A percentile compares a stretch with the other conserved stretches of the same genome.
These are phyloP conservation scores for Dryobates pubescens DNA, from an alignment of 2,797 vertebrate genomes.

Conservation along the genomic window DNA sequence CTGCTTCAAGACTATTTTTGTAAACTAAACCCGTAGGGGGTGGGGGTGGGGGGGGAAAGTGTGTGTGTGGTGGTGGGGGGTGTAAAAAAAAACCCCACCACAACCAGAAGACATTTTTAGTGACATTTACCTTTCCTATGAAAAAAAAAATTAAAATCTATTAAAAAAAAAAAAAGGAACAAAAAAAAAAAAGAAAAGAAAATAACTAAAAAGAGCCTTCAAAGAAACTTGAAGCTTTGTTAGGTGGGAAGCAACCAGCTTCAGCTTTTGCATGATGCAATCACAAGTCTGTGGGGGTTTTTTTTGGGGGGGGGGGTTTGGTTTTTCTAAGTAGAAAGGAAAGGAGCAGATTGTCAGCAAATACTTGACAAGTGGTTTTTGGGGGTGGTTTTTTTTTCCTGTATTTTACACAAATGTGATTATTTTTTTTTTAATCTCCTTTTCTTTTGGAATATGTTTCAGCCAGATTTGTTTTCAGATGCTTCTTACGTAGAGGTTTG, in stretches of 20 bases:
- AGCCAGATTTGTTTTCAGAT: conserved; percentile 90
- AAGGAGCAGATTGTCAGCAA: conserved; percentile 83
- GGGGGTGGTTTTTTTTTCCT: conserved; percentile 65
- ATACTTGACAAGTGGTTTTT: conserved; percentile 88
- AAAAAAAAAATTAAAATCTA: conserved; percentile 46
- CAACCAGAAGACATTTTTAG: conserved; percentile 72
- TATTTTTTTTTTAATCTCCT: conserved; percentile 17
- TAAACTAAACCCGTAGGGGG: conserved; percentile 75
- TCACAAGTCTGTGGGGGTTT: conserved; percentile 83
- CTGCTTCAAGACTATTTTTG: conserved; percentile 85
- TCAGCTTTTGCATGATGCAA: conserved; percentile 92
- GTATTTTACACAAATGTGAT: conserved; percentile 94
- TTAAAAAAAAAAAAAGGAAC: conserved; percentile 23
- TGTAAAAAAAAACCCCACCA: conserved; percentile 36
- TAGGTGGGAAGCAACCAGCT: conserved; percentile 87
- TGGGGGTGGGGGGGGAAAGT: no score
- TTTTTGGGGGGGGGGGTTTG: neutral
- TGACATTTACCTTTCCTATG: conserved; percentile 78
- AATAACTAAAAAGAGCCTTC: conserved; percentile 72
- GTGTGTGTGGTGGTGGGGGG: no score
- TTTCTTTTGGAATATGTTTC: conserved; percentile 82
- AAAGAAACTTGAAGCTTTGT: conserved; percentile 91
- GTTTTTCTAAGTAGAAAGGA: no score
- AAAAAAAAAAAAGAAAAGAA: no score
- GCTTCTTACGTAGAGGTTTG: conserved; percentile 87